These are phyloP conservation scores for Melopsittacus undulatus DNA, from an alignment of 2,797 vertebrate species.

Conservation along the genomic window DNA sequence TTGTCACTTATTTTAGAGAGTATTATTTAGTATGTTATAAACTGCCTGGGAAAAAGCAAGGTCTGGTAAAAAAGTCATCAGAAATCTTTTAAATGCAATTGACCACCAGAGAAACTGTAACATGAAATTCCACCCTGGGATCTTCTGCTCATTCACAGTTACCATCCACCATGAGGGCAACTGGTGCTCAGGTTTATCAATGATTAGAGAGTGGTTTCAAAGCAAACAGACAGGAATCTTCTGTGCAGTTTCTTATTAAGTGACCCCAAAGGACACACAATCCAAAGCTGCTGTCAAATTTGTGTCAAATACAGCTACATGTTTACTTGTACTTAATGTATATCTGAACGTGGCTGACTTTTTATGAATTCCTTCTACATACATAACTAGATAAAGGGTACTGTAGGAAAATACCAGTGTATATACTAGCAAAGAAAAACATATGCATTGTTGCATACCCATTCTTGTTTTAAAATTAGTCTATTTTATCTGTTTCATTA, in stretches of 20 bases:
- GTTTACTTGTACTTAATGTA: not conserved
- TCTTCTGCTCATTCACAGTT: not conserved
- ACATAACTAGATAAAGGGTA: not conserved
- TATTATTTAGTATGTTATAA: not conserved
- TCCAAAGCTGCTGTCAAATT: not conserved
- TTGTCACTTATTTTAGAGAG: not conserved
- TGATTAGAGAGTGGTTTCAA: not conserved
- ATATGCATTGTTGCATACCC: not conserved
- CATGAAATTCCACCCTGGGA: not conserved
- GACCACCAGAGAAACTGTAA: not conserved
- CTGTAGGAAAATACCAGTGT: not conserved
- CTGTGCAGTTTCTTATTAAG: not conserved
- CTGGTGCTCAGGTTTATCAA: accelerated
- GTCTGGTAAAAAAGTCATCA: not conserved
- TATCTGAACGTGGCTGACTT: not conserved
- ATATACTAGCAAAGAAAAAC: not conserved
- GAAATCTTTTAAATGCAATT: not conserved
- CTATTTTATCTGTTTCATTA: conserved; percentile 41
- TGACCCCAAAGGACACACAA: not conserved
- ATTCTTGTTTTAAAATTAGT: conserved; percentile 19
- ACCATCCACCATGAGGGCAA: not conserved
- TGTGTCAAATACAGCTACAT: not conserved
- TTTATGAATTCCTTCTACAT: not conserved
- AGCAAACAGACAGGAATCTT: not conserved
- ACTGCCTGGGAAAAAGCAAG: not conserved